A percentile compares a stretch with the other conserved stretches of the same genome.
These are phyloP conservation scores for Lerista edwardsae DNA, from an alignment of 2,797 vertebrate genomes.

Conservation along the genomic window DNA sequence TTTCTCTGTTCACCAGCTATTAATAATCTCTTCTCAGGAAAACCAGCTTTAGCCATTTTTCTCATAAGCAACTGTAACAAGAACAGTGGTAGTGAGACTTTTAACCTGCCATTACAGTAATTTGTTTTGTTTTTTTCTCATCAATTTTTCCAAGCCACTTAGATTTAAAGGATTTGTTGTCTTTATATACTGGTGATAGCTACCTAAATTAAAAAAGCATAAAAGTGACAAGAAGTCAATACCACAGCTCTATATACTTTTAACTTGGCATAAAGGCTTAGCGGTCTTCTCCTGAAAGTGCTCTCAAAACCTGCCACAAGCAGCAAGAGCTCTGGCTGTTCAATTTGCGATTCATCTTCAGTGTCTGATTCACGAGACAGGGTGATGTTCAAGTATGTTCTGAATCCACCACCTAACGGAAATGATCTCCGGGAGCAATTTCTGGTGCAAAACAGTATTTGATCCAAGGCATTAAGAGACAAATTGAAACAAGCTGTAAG, in stretches of 20 bases:
- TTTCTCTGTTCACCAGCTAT: not conserved
- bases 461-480: not conserved
- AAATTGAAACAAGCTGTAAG: not conserved
- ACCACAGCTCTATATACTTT: not conserved
- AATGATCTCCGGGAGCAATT: not conserved
- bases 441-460: not conserved
- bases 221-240: not conserved
- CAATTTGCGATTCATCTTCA: not conserved
- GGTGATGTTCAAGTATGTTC: not conserved
- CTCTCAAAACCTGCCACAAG: not conserved
- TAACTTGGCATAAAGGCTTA: not conserved
- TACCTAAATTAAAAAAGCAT: not conserved
- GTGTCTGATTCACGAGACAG: not conserved
- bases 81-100: not conserved
- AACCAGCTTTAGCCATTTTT: not conserved
- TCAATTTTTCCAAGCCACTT: not conserved
- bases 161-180: not conserved
- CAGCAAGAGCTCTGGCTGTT: not conserved
- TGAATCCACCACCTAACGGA: not conserved
- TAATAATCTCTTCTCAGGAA: not conserved
- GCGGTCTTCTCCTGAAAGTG: not conserved
- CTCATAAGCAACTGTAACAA: not conserved
- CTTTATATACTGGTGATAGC: not conserved
- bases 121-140: not conserved
- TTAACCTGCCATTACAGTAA: not conserved